Percentiles rank a stretch among this genome's conserved stretches.
These are phyloP conservation scores for Lepus europaeus DNA, from an alignment of 2,113 vertebrate genomes.

Conservation along the genomic window DNA sequence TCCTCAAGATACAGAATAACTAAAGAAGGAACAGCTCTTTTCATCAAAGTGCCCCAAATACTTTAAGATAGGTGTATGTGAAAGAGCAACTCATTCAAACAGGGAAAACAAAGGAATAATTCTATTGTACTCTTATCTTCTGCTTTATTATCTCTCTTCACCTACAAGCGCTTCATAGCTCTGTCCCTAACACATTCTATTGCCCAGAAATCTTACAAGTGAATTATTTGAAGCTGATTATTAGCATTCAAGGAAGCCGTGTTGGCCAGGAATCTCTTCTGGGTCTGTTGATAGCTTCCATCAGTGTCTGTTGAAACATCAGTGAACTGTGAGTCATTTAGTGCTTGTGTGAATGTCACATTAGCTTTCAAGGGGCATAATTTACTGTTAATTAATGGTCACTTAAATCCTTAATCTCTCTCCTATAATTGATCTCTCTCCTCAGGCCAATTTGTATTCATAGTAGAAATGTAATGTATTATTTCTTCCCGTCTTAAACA, in stretches of 20 bases:
- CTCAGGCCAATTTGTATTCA: conserved; percentile 79
- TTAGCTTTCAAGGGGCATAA: conserved; percentile 83
- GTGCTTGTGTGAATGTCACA: conserved; percentile 80
- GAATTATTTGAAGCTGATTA: conserved; percentile 61
- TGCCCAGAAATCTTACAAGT: conserved; percentile 33
- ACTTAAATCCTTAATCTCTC: conserved; percentile 83
- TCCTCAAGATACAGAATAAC: not conserved
- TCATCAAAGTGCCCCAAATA: not conserved
- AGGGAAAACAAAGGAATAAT: conserved; percentile 36
- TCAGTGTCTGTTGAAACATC: conserved; percentile 75
- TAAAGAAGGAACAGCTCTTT: conserved; percentile 40
- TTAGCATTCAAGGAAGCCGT: conserved; percentile 57
- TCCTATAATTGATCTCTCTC: conserved; percentile 81
- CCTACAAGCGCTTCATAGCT: conserved; percentile 16
- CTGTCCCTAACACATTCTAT: conserved; percentile 11
- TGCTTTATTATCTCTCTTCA: not conserved
- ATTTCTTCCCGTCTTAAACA: conserved; percentile 70
- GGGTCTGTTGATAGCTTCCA: conserved; percentile 49
- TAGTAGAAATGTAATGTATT: conserved; percentile 79
- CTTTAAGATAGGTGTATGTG: not conserved
- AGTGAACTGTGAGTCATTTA: conserved; percentile 79
- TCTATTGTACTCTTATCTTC: not conserved
- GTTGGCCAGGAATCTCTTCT: not conserved
- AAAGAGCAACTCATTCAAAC: conserved; percentile 16
- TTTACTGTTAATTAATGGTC: conserved; percentile 84